These are phyloP conservation scores for Trachelus tabidus DNA, from an alignment of 2,888 invertebrate genomes.

Conservation along the genomic window DNA sequence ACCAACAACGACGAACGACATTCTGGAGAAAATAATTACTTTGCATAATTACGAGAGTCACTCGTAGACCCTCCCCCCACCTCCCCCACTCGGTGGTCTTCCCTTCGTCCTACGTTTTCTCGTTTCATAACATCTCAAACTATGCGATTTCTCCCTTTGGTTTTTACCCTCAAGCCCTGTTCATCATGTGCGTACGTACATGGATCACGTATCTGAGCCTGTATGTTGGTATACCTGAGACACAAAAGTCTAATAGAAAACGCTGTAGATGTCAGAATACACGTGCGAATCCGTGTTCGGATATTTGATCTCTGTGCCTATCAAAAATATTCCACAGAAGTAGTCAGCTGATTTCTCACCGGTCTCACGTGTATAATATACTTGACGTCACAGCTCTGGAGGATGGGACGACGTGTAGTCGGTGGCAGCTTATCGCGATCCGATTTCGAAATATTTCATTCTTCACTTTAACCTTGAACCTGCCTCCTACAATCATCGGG, in stretches of 20 bases:
- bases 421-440: not conserved
- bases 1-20: not conserved
- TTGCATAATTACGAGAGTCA: slow-evolving; percentile 50
- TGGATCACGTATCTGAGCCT: too few species aligned
- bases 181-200: too few species aligned
- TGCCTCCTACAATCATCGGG: not conserved
- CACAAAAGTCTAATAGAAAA: too few species aligned
- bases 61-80: slow-evolving; percentile 2
- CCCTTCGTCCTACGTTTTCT: not conserved
- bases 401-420: not conserved
- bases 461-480: not conserved
- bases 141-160: not conserved
- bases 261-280: too few species aligned
- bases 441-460: not conserved
- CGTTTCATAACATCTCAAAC: not conserved
- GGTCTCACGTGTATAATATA: not conserved
- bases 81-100: not conserved
- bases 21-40: slow-evolving; percentile 49
- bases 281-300: too few species aligned
- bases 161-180: not conserved
- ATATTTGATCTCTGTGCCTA: too few species aligned
- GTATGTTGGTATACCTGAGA: too few species aligned
- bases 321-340: not conserved
- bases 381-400: not conserved
- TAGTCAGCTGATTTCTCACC: too few species aligned